Percentiles rank a stretch among this genome's conserved stretches.
Conservation (phyloP, 2,888 invertebrate species). For the Neoaliturus tenellus region DNA sequence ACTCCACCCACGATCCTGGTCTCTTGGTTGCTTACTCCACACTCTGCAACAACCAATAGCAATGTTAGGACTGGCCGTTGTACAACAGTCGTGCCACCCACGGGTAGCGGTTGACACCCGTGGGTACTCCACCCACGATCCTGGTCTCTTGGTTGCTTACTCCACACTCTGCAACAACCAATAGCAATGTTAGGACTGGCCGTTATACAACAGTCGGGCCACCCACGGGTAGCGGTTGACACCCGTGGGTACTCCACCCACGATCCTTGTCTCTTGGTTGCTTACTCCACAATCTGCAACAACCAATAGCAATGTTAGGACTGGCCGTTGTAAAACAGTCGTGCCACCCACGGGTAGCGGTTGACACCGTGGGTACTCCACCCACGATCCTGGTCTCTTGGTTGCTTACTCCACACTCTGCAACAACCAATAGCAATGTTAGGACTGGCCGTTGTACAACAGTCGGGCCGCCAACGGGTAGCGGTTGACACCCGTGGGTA, state of each 20-base stretch:
- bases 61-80: too few species aligned
- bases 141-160: too few species aligned
- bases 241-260: slow-evolving; percentile 89
- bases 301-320: slow-evolving; percentile 81
- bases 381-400: slow-evolving; percentile 93
- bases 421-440: slow-evolving; percentile 71
- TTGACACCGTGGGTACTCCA: slow-evolving; percentile 89
- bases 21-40: too few species aligned
- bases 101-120: too few species aligned
- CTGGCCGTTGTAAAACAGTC: slow-evolving; percentile 90
- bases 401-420: slow-evolving; percentile 89
- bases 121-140: too few species aligned
- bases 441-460: slow-evolving; percentile 92
- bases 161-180: too few species aligned
- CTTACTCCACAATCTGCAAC: slow-evolving; percentile 85
- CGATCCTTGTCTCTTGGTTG: slow-evolving; percentile 91
- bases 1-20: too few species aligned
- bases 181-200: slow-evolving; percentile 84
- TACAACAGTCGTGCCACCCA: too few species aligned
- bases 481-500: slow-evolving; percentile 87
- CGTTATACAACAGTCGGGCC: slow-evolving; percentile 90
- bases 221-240: slow-evolving; percentile 93
- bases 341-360: slow-evolving; percentile 92
- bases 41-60: too few species aligned
- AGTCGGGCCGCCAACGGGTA: slow-evolving; percentile 93